Evolutionary conservation across 2,113 vertebrate genomes (phyloP), one percentile per base, ranked within the genome.

Genomic region (Tragelaphus strepsiceros): DNA sequence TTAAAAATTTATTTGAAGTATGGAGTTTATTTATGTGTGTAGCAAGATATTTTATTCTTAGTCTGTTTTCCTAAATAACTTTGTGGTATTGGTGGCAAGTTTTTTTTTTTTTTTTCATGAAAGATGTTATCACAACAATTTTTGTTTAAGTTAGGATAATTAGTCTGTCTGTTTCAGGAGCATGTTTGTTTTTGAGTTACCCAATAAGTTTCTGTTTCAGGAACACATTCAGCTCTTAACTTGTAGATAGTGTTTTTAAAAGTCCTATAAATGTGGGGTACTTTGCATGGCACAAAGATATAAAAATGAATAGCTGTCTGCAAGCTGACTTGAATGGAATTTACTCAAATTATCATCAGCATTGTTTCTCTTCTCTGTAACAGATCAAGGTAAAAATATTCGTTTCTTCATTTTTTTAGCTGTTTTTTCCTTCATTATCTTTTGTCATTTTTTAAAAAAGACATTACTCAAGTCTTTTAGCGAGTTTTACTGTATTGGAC

Each of bases 191-290:
- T 96, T 90, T 96, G n/a, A 91, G 58, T 28, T 93, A 32, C 58
- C 28, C 15, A 49, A 17, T 83, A 77, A 84, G 22, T 94, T 96
- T 93, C 56, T 95, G 12, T 83, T 53, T 62, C 22, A 95, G 59
- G 88, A 24, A 88, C 81, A 2, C 53, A 93, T 74, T 96, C 17
- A 77, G 28, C 81, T 80, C 74, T 92, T 53, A 78, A 43, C 35
- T 92, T 95, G 7, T 96, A 74, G 32, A 43, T 28, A 77, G 24
- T 87, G 59, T 92, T 95, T 88, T 92, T 22, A 94, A 92, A 94
- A 92, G 30, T 94, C 43, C 21, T 82, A 2, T 28, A 61, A 95
- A 91, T 58, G 9, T 1, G 21, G 67, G 17, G 46, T 91, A 30
- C 30, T 93, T 96, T 88, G 10, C 43, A 81, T 93, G 58, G 39